Evolutionary conservation across 2,888 invertebrate species (phyloP).

Genomic region (Formica aserva): DNA sequence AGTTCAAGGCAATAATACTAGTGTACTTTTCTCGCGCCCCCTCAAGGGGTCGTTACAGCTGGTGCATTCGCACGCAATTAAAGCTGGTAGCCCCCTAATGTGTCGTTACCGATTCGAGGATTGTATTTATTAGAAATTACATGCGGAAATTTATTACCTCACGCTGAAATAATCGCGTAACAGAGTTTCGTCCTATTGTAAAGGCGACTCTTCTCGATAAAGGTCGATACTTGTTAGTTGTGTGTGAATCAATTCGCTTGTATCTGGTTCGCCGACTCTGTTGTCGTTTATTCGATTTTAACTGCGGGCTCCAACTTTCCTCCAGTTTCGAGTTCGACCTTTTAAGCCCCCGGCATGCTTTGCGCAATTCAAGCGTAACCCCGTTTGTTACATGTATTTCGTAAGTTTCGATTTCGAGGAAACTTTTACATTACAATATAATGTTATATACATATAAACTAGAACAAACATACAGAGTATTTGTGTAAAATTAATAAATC

Average conservation of each 20-base stretch:
- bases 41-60: slow-evolving; percentile 55
- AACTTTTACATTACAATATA: not conserved
- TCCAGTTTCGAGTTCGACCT: not conserved
- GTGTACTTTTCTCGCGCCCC: slow-evolving; percentile 17
- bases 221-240: not conserved
- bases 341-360: not conserved
- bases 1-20: slow-evolving; percentile 64
- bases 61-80: slow-evolving; percentile 56
- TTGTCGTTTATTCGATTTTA: slow-evolving; percentile 27
- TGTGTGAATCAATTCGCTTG: slow-evolving; percentile 5
- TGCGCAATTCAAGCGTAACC: not conserved
- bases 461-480: not conserved
- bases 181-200: not conserved
- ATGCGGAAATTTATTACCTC: not conserved
- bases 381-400: not conserved
- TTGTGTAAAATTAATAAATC: not conserved
- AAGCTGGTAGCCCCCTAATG: not conserved
- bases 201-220: not conserved
- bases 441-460: not conserved
- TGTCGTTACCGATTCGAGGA: not conserved
- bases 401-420: slow-evolving; percentile 13
- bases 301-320: not conserved
- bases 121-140: not conserved
- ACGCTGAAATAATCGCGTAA: not conserved
- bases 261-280: not conserved